These are phyloP conservation scores for Epicampocera succincta DNA, from an alignment of 2,888 invertebrate genomes.

Conservation along the genomic window DNA sequence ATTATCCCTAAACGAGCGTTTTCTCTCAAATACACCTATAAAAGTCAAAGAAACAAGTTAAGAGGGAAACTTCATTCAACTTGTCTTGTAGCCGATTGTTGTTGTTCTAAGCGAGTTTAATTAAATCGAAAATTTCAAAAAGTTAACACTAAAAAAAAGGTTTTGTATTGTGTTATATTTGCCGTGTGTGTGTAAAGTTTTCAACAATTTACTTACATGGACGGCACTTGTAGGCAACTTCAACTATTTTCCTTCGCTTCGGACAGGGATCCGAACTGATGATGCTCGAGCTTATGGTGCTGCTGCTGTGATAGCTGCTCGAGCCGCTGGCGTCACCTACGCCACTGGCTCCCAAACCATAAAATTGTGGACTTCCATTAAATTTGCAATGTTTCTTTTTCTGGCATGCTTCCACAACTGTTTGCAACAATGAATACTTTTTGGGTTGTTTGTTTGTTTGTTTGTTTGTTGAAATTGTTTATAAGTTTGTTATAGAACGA, in stretches of 20 bases:
- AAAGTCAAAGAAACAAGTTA: not conserved
- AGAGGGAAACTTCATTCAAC: not conserved
- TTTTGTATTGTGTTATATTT: not conserved
- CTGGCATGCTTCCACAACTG: slow-evolving; percentile 96
- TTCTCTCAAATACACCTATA: too few relatives aligned
- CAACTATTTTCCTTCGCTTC: slow-evolving; percentile 94
- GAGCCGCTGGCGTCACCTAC: slow-evolving; percentile 79
- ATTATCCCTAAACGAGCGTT: too few relatives aligned
- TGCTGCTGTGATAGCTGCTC: slow-evolving; percentile 79
- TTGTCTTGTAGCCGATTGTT: not conserved
- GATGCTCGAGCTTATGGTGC: slow-evolving; percentile 78
- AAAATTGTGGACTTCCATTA: slow-evolving; percentile 92
- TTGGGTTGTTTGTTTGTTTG: slow-evolving; percentile 46
- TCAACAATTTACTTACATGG: slow-evolving; percentile 89
- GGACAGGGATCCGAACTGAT: slow-evolving; percentile 90
- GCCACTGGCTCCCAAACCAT: slow-evolving; percentile 86
- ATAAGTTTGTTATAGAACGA: slow-evolving; percentile 53
- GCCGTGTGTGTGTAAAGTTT: not conserved
- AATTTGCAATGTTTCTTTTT: slow-evolving; percentile 96
- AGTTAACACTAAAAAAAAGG: not conserved
- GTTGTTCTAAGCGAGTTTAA: not conserved
- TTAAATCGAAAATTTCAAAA: too few relatives aligned
- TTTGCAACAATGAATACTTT: slow-evolving; percentile 95
- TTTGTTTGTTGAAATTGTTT: slow-evolving; percentile 45
- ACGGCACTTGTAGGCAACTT: slow-evolving; percentile 97